Evolutionary conservation across 1,140 invertebrate genomes (phyloP), one percentile per base, ranked within the genome.

Genomic region (Odontomachus brunneus): DNA sequence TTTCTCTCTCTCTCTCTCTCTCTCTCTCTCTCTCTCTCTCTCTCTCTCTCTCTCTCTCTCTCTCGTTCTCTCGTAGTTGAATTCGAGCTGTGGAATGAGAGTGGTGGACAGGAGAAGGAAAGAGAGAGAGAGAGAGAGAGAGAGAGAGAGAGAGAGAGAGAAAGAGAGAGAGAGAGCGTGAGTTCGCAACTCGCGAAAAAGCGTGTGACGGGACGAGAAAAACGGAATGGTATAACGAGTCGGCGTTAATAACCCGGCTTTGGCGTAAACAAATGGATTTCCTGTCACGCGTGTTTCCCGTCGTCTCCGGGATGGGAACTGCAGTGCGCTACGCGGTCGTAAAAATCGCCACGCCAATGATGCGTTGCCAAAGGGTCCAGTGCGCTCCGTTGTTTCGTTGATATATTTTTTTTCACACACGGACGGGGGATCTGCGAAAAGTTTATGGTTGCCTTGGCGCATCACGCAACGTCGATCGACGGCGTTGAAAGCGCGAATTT

Each of bases 241-340:
- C 84, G 59, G 55, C 81, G 49, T 84, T 84, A 84, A 84, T 84
- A 84, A 84, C 55, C 53, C 51, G 12, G 76, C 55, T 22, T 81
- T 49, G 59, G 29, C 49, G 65, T 76, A 67, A 84, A 84, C 75
- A 84, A 84, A 84, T 67, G 38, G 62, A 73, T 82, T 82, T 84
- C 44, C 62, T 66, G 55, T 22, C 59, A 53, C 62, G 38, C 57
- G 15, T 44, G 53, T 44, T 44, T 44, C 38, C 9, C 38, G 3
- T 11, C 38, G 38, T 44, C 38, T 44, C 38, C 38, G 38, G 38
- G 4, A 11, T 24, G 65, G 69, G 60, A 82, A 74, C 65, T 81
- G 59, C 62, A 26, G 38, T 7, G n/a, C 53, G 72, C 82, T 75
- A 75, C 57, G 17, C 62, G 65, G 38, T 83, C 57, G 80, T 83